These are phyloP conservation scores for Hemicordylus capensis DNA, from an alignment of 2,113 vertebrate genomes.

Conservation along the genomic window DNA sequence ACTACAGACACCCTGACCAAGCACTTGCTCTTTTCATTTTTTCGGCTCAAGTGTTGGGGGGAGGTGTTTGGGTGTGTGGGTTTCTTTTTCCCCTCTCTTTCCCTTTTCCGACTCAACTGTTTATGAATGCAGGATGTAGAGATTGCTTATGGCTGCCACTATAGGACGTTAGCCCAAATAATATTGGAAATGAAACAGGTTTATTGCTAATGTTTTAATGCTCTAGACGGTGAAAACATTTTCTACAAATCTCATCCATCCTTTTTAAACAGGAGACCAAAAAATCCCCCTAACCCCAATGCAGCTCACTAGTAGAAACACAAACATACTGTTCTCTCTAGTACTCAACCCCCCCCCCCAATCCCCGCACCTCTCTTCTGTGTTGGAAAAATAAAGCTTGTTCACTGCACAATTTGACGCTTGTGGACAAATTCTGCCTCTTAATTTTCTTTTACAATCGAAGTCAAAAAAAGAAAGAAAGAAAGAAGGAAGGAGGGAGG, in stretches of 20 bases:
- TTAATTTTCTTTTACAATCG: constrained; percentile 56
- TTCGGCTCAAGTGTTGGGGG: neutral
- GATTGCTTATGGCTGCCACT: constrained; percentile 41
- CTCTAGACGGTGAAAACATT: neutral
- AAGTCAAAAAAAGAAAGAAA: constrained; percentile 30
- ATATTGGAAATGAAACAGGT: neutral
- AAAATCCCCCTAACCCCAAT: neutral
- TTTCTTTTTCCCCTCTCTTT: neutral
- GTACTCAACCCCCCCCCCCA: constrained; percentile 6
- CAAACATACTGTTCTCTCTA: constrained; percentile 5
- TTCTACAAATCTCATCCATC: constrained; percentile 8
- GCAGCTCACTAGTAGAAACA: neutral
- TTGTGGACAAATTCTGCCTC: constrained; percentile 27
- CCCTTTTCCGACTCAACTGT: neutral
- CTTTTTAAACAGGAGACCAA: neutral
- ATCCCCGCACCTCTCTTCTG: too few relatives aligned
- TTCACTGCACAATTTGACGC: constrained; percentile 17
- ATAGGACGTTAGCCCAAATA: constrained; percentile 3
- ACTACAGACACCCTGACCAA: neutral
- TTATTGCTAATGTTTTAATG: constrained; percentile 5
- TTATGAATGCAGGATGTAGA: constrained; percentile 23
- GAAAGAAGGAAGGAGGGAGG: neutral
- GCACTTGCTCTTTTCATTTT: neutral
- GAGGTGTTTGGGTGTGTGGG: neutral
- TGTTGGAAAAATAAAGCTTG: constrained; percentile 46